Percentiles rank a stretch among this genome's conserved stretches.
phyloP scores from a whole-genome alignment of 1,140 invertebrate genomes.

The Zaprionus taronus region DNA sequence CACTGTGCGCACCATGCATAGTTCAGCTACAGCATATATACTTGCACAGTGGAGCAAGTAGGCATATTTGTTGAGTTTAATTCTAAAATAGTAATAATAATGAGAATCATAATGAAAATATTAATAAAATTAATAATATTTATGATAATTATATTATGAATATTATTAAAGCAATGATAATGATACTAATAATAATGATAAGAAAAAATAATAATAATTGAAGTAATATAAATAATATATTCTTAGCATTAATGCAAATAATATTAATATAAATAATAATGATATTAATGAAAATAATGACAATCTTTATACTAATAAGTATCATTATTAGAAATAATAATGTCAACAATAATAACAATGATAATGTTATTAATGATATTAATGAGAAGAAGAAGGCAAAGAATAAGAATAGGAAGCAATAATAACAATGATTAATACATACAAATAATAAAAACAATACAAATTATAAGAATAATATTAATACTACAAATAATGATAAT shows the following conservation, averaged over 20 bases:
- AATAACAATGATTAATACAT: neutral
- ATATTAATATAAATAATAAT: neutral
- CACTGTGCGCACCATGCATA: slow-evolving; percentile 9
- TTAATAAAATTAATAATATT: neutral
- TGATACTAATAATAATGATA: neutral
- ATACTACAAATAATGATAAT: neutral
- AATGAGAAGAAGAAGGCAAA: too few relatives aligned
- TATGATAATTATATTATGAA: neutral
- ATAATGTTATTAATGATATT: too few relatives aligned
- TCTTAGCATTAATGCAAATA: neutral
- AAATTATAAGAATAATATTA: neutral
- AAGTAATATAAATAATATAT: too few relatives aligned
- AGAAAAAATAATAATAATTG: too few relatives aligned
- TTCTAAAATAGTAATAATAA: neutral
- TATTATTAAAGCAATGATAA: too few relatives aligned
- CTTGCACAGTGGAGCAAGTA: neutral
- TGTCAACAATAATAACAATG: too few relatives aligned
- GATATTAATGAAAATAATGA: neutral
- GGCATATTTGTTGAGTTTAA: neutral
- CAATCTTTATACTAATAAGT: too few relatives aligned
- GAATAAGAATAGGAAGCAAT: neutral
- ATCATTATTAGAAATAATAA: too few relatives aligned
- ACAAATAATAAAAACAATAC: too few relatives aligned
- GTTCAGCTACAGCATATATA: too few relatives aligned
- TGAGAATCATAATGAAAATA: neutral